phyloP scores from a whole-genome alignment of 92 coral and sea anemone species.

The Epizoanthus ramosus region DNA sequence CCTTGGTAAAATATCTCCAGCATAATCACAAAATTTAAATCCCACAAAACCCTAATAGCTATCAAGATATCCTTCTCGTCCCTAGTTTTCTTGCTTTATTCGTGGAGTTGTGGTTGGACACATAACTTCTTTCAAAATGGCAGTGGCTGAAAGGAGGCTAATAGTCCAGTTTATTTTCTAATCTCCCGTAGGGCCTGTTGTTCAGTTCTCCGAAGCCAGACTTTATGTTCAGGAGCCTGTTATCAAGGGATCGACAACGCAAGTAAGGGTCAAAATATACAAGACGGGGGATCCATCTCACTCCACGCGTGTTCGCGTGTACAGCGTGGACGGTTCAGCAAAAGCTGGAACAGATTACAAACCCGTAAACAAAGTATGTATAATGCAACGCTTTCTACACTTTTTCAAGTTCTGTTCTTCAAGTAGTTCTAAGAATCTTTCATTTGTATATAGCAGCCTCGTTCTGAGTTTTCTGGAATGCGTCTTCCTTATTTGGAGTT shows the following conservation, averaged over 20 bases:
- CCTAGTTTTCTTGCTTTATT: no score
- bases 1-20: no score
- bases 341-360: constrained; percentile 87
- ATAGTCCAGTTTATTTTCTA: background rate
- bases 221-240: constrained; percentile 76
- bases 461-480: no score
- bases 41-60: no score
- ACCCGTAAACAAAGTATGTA: constrained; percentile 76
- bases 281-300: constrained; percentile 84
- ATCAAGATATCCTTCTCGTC: no score
- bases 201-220: constrained; percentile 72
- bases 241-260: constrained; percentile 38
- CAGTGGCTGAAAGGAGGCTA: no score
- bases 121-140: no score
- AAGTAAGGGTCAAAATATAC: constrained; percentile 58
- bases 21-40: no score
- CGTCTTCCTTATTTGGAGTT: no score
- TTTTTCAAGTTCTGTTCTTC: background rate
- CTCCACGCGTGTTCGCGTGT: constrained; percentile 75
- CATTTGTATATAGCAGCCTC: background rate
- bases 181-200: constrained; percentile 69
- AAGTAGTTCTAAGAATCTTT: background rate
- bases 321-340: constrained; percentile 91
- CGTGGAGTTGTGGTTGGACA: no score
- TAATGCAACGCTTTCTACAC: background rate